Evolutionary conservation across 2,113 vertebrate genomes (phyloP).

Genomic region (Corythaeola cristata): DNA sequence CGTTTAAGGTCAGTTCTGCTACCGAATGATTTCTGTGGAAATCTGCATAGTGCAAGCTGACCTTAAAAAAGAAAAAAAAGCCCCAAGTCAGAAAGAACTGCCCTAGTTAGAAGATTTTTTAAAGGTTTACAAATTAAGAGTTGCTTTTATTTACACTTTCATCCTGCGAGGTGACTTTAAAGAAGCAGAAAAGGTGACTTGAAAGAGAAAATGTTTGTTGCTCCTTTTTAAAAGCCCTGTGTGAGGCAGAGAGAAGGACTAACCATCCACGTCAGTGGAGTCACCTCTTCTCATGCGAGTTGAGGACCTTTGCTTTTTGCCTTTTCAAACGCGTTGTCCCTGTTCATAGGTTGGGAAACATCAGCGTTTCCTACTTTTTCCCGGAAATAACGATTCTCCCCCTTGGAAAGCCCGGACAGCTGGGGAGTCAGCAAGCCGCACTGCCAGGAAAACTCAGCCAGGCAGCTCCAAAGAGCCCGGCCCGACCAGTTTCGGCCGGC

Average conservation of each 20-base stretch:
- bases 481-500: not conserved
- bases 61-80: not conserved
- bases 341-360: not conserved
- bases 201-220: not conserved
- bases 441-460: not conserved
- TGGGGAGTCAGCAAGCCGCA: not conserved
- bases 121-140: not conserved
- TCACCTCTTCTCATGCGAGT: not conserved
- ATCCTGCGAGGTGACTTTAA: not conserved
- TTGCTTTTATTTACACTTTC: not conserved
- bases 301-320: not conserved
- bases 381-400: not conserved
- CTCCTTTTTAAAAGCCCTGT: not conserved
- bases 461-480: not conserved
- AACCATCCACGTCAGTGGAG: not conserved
- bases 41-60: not conserved
- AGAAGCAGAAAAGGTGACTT: not conserved
- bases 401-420: not conserved
- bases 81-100: not conserved
- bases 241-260: not conserved
- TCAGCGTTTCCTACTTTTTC: rapidly evolving
- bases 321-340: not conserved
- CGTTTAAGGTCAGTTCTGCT: not conserved
- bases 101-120: not conserved
- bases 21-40: not conserved